Evolutionary conservation across 2,797 vertebrate genomes (phyloP), one percentile per base, ranked within the genome.

Genomic region (Sebastes aleutianus): DNA sequence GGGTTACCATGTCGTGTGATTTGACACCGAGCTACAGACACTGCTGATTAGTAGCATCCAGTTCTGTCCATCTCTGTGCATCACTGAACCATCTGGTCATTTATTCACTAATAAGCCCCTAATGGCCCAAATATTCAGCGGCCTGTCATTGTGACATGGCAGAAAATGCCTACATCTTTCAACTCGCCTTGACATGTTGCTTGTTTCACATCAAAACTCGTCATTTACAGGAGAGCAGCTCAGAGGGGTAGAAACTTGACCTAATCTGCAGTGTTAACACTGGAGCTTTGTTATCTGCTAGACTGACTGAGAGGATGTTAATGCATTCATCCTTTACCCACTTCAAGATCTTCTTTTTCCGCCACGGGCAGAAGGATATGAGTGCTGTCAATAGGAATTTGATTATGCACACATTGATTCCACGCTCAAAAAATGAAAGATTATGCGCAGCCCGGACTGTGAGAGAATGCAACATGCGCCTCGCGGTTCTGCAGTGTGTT

Each of bases 81-180:
- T 99, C 98, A 99, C 97, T 99, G 98, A 99, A 99, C 98, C 99
- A 99, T 99, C 98, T 99, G 99, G 99, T 99, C 99, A 99, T 99
- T 99, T 99, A 99, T 98, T 98, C 98, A 99, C 98, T 99, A 99
- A 99, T 99, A 99, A 99, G 98, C 98, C 99, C 99, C 99, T 99
- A 99, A 99, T 99, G 99, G 98, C 97, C 97, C 97, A 99, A 99
- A 99, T 99, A 99, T 99, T 99, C 98, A 97, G 96, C 94, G 94
- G 97, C 97, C 99, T 99, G 99, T 99, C 99, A 99, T 96, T 97
- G 97, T 98, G 98, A 99, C 98, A 99, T 98, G 98, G 97, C 97
- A 99, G 97, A 98, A 98, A 98, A 99, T 98, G 98, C 99, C 98
- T 98, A 98, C 98, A 98, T 99, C 98, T 99, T 98, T 99, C 99